Percentiles rank a stretch among this genome's conserved stretches.
Conservation (phyloP, 1,140 invertebrate species). For the Ceratina japonica region DNA sequence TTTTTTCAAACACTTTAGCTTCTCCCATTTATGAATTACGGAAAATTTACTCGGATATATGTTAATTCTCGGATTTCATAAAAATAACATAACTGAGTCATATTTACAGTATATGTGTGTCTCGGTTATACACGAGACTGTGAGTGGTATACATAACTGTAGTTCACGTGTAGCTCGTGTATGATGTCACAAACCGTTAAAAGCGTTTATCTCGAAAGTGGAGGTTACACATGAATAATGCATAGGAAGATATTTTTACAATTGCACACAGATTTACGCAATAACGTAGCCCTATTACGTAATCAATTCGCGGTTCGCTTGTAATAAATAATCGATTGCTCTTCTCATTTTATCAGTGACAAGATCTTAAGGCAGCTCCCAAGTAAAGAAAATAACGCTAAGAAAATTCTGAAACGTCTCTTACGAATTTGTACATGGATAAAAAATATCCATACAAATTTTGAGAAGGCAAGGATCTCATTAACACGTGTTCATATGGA, state of each 20-base stretch:
- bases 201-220: constrained; percentile 12
- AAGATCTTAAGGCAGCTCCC: too few species aligned
- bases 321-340: neutral
- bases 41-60: neutral
- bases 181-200: constrained; percentile 45
- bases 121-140: constrained; percentile 23
- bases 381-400: too few species aligned
- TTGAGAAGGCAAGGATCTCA: too few species aligned
- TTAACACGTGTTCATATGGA: too few species aligned
- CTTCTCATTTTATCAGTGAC: neutral
- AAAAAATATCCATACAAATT: too few species aligned
- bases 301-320: constrained; percentile 11
- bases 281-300: constrained; percentile 6
- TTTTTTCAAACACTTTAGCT: neutral
- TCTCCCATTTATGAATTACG: neutral
- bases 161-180: constrained; percentile 19
- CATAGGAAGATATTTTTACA: constrained; percentile 10
- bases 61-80: neutral
- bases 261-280: constrained; percentile 13
- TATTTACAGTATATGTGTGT: constrained; percentile 22
- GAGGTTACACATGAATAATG: constrained; percentile 27
- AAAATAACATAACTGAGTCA: constrained; percentile 25
- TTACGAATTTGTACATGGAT: too few species aligned
- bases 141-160: neutral
- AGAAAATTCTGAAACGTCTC: too few species aligned